Evolutionary conservation across 2,113 vertebrate species (phyloP).

Genomic region (Andinoacara biseriatus): DNA sequence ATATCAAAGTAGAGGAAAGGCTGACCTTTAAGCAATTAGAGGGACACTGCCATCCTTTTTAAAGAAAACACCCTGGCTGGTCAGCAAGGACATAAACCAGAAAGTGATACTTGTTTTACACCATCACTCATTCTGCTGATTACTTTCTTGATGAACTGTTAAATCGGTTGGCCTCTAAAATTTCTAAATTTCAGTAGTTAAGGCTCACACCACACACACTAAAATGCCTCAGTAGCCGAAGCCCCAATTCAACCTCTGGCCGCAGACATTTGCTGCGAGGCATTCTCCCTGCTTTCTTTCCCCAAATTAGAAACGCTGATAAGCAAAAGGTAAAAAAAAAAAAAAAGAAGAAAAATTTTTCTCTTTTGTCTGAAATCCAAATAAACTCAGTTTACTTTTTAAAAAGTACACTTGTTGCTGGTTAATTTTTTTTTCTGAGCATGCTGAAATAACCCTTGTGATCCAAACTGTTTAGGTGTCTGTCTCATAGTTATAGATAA

Average conservation of each 20-base stretch:
- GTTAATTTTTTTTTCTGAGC: neutral
- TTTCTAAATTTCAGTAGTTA: neutral
- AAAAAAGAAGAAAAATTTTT: neutral
- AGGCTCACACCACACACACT: neutral
- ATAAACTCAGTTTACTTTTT: fast-evolving
- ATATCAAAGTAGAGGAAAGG: neutral
- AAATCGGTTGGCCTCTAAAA: neutral
- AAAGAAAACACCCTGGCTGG: neutral
- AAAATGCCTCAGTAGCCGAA: neutral
- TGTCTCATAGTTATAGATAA: neutral
- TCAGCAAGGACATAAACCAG: neutral
- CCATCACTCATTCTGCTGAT: neutral
- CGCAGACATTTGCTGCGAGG: neutral
- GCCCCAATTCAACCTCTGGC: neutral
- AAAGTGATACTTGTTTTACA: neutral
- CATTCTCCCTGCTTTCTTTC: fast-evolving
- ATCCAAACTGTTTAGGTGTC: neutral
- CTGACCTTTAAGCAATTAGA: constrained; percentile 35
- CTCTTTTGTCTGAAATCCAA: neutral
- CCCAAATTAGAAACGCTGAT: neutral
- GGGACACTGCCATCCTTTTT: neutral
- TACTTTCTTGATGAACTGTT: neutral
- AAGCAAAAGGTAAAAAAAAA: neutral
- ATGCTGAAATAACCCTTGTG: neutral
- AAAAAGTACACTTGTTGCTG: neutral